Conservation (phyloP, 2,797 vertebrate genomes). For the Trematomus bernacchii region DNA sequence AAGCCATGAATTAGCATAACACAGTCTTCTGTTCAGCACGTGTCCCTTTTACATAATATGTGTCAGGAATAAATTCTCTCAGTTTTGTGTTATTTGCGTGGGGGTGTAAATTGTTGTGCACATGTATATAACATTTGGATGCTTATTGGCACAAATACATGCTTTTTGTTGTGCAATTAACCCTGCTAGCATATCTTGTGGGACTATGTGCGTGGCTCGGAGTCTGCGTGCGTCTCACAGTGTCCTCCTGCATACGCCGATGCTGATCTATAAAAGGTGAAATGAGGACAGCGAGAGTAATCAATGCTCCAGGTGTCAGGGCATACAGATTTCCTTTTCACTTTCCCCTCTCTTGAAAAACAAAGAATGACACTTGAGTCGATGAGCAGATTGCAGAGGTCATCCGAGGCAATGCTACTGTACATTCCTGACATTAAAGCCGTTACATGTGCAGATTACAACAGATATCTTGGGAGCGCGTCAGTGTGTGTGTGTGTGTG, state of each 20-base stretch:
- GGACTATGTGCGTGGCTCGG: conserved; percentile 10
- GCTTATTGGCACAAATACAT: neutral
- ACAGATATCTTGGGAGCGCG: conserved; percentile 21
- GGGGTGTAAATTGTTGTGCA: conserved; percentile 10
- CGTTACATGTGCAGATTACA: conserved; percentile 50
- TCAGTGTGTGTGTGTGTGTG: conserved; percentile 37
- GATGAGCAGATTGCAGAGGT: conserved; percentile 55
- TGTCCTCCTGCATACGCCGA: conserved; percentile 24
- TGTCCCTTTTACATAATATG: conserved; percentile 56
- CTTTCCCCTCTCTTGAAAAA: conserved; percentile 37
- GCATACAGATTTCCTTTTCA: conserved; percentile 56
- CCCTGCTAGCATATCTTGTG: conserved; percentile 4
- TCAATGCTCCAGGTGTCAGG: conserved; percentile 59
- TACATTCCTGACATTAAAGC: conserved; percentile 45
- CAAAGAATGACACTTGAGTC: conserved; percentile 38
- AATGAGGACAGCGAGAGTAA: conserved; percentile 61
- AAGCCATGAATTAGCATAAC: conserved; percentile 69
- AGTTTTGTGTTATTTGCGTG: conserved; percentile 23
- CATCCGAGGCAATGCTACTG: conserved; percentile 49
- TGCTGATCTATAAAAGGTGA: conserved; percentile 61
- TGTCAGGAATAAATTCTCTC: conserved; percentile 50
- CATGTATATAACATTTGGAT: neutral
- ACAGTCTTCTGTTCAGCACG: conserved; percentile 57
- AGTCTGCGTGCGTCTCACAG: conserved; percentile 30
- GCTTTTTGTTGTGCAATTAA: neutral